Conservation (phyloP, 2,113 vertebrate genomes). For the Entomyzon cyanotis region DNA sequence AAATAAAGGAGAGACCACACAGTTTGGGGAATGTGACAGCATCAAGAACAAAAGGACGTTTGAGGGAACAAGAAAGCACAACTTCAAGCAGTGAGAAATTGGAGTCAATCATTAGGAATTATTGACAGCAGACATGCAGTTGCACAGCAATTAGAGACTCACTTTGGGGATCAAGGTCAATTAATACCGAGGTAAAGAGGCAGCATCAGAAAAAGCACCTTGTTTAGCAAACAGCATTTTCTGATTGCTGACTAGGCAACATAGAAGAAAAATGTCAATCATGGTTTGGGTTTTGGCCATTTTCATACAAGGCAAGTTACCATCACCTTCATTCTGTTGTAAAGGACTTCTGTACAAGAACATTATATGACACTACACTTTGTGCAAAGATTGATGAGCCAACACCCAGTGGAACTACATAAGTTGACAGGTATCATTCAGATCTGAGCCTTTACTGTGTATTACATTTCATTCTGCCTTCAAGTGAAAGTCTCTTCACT, state of each 20-base stretch:
- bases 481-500: not conserved
- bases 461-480: not conserved
- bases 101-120: not conserved
- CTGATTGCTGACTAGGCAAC: not conserved
- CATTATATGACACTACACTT: not conserved
- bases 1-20: conserved; percentile 44
- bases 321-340: not conserved
- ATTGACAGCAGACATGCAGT: not conserved
- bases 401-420: not conserved
- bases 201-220: not conserved
- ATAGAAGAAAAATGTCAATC: not conserved
- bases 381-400: not conserved
- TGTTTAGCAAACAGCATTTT: not conserved
- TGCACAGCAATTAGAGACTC: not conserved
- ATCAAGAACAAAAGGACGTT: conserved; percentile 2
- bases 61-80: not conserved
- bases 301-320: not conserved
- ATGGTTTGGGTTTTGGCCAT: not conserved
- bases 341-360: not conserved
- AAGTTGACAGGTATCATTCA: not conserved
- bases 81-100: not conserved
- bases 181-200: not conserved
- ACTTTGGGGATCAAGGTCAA: not conserved
- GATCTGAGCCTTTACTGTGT: not conserved
- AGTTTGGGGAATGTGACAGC: not conserved